Conservation (phyloP, 2,888 invertebrate genomes). For the Laspeyria flexula region DNA sequence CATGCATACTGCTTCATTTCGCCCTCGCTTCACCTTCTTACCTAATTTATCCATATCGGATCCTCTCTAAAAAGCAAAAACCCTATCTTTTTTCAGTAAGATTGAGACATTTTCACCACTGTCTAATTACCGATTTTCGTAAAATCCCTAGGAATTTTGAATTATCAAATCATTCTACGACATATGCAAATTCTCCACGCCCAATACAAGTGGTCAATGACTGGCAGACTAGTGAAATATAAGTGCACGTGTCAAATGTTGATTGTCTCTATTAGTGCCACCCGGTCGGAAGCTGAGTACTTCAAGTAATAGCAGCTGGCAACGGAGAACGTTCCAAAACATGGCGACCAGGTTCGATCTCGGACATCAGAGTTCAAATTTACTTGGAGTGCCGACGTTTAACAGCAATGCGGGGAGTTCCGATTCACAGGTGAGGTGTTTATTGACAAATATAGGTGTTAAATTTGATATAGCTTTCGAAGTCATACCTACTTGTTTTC, state of each 20-base stretch:
- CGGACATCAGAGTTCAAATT: constrained; percentile 57
- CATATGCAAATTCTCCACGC: neutral
- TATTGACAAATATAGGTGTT: too few relatives aligned
- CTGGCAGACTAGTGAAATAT: neutral
- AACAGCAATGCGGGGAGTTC: constrained; percentile 64
- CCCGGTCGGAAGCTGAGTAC: constrained; percentile 76
- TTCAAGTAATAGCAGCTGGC: constrained; percentile 85
- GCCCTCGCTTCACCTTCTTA: too few relatives aligned
- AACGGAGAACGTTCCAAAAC: constrained; percentile 86
- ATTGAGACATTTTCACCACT: too few relatives aligned
- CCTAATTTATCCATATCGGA: too few relatives aligned
- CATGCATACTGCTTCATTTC: too few relatives aligned
- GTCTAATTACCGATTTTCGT: too few relatives aligned
- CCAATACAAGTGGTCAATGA: neutral
- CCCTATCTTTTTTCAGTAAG: too few relatives aligned
- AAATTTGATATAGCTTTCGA: constrained; percentile 1
- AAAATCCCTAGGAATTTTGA: too few relatives aligned
- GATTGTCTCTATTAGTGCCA: constrained; percentile 65
- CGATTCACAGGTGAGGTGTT: constrained; percentile 81
- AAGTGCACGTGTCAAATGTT: neutral
- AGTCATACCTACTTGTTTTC: too few relatives aligned
- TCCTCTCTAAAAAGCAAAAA: too few relatives aligned
- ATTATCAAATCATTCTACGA: too few relatives aligned
- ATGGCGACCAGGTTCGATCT: constrained; percentile 78
- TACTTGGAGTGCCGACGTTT: constrained; percentile 63